Conservation (phyloP, 2,888 invertebrate genomes). For the Fragum whitleyi region DNA sequence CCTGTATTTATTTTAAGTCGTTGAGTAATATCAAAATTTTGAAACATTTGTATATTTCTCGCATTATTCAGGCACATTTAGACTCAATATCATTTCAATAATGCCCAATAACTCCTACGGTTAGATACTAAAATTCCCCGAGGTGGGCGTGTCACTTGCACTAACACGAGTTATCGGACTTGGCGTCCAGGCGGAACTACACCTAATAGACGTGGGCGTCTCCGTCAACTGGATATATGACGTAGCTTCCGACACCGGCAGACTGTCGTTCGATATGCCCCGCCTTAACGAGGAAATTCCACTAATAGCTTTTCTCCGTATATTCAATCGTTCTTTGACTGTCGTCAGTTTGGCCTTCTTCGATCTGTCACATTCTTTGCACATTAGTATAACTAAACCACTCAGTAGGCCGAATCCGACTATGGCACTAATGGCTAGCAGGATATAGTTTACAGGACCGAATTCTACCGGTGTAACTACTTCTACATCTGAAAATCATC, state of each 20-base stretch:
- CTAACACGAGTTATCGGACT: conserved; percentile 51
- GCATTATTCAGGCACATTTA: no score
- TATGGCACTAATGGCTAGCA: conserved; percentile 55
- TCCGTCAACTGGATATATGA: conserved; percentile 65
- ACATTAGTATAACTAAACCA: conserved; percentile 51
- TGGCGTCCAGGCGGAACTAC: conserved; percentile 63
- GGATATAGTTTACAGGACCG: conserved; percentile 59
- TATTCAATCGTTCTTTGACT: conserved; percentile 60
- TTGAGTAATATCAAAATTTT: no score
- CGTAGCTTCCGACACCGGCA: conserved; percentile 49
- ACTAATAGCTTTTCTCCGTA: conserved; percentile 66
- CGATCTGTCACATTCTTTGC: conserved; percentile 54
- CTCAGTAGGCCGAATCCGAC: conserved; percentile 51
- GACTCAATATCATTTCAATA: no score
- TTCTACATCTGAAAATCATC: conserved; percentile 55
- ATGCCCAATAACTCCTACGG: no score
- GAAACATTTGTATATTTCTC: no score
- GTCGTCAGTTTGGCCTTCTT: conserved; percentile 39
- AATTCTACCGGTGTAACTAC: conserved; percentile 54
- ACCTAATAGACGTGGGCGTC: conserved; percentile 64
- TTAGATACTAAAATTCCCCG: conserved; percentile 50
- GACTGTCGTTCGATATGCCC: conserved; percentile 34
- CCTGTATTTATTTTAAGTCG: no score
- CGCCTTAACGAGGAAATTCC: conserved; percentile 43
- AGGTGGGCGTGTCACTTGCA: conserved; percentile 52